phyloP scores from a whole-genome alignment of 2,888 invertebrate genomes.

The Hyalella azteca region DNA sequence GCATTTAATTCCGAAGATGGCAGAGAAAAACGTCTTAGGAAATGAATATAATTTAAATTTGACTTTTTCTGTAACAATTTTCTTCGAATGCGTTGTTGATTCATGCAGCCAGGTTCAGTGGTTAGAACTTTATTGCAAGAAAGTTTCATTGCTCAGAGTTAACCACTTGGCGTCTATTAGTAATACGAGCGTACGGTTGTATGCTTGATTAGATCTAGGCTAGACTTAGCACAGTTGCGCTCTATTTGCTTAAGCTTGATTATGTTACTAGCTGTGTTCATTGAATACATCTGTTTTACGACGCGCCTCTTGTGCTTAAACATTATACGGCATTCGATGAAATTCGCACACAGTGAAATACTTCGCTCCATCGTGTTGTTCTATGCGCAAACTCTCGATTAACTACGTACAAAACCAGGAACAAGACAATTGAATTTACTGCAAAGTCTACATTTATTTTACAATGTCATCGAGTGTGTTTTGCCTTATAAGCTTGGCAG shows the following conservation, averaged over 20 bases:
- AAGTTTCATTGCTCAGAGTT: too few species aligned
- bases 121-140: too few species aligned
- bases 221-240: neutral
- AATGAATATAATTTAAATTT: too few species aligned
- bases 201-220: neutral
- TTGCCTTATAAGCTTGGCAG: conserved; percentile 15
- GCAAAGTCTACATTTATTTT: conserved; percentile 19
- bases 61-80: too few species aligned
- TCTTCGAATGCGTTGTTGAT: too few species aligned
- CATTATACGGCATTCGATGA: neutral
- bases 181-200: too few species aligned
- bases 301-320: conserved; percentile 1
- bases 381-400: conserved; percentile 14
- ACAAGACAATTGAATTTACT: conserved; percentile 11
- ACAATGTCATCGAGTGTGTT: conserved; percentile 6
- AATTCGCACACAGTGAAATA: neutral
- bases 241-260: neutral
- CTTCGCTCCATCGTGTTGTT: neutral
- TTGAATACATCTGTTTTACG: conserved; percentile 3
- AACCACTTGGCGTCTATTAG: too few species aligned
- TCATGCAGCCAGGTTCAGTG: too few species aligned
- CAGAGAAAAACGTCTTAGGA: too few species aligned
- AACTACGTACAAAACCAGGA: neutral
- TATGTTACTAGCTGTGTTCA: neutral
- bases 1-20: too few species aligned